Evolutionary conservation across 1,140 invertebrate species (phyloP).

Genomic region (Grapholita molesta): DNA sequence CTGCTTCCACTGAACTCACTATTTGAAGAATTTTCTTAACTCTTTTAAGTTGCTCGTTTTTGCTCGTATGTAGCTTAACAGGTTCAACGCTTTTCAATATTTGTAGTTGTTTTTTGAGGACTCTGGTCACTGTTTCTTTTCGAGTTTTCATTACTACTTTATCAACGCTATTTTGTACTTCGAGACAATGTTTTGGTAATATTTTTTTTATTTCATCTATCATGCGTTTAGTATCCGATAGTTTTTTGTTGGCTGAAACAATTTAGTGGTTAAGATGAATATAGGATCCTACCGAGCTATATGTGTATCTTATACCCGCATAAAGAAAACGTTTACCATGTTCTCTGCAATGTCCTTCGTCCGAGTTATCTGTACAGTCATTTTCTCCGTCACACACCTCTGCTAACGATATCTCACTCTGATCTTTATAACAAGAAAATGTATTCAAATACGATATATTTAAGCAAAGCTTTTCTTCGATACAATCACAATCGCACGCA

Average conservation of each 20-base stretch:
- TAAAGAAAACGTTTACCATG: constrained; percentile 36
- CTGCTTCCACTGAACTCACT: background rate
- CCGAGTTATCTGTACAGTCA: constrained; percentile 45
- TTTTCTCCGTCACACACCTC: constrained; percentile 48
- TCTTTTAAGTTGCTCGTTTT: background rate
- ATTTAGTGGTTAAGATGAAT: background rate
- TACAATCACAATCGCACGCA: constrained; percentile 22
- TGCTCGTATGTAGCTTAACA: background rate
- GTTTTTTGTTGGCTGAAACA: background rate
- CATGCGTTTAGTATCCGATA: background rate
- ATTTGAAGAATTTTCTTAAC: background rate
- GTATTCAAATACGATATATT: constrained; percentile 41
- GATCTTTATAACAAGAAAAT: constrained; percentile 40
- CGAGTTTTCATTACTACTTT: background rate
- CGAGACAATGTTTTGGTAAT: background rate
- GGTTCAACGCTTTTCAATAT: background rate
- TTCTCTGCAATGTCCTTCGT: constrained; percentile 48
- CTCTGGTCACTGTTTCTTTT: background rate
- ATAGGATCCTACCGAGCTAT: background rate
- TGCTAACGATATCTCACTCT: constrained; percentile 33
- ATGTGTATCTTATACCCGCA: background rate
- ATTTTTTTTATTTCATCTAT: background rate
- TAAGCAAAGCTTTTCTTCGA: constrained; percentile 32
- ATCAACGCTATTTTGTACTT: background rate
- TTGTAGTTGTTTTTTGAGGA: background rate